Evolutionary conservation across 2,113 vertebrate species (phyloP).

Genomic region (Pluvialis apricaria): DNA sequence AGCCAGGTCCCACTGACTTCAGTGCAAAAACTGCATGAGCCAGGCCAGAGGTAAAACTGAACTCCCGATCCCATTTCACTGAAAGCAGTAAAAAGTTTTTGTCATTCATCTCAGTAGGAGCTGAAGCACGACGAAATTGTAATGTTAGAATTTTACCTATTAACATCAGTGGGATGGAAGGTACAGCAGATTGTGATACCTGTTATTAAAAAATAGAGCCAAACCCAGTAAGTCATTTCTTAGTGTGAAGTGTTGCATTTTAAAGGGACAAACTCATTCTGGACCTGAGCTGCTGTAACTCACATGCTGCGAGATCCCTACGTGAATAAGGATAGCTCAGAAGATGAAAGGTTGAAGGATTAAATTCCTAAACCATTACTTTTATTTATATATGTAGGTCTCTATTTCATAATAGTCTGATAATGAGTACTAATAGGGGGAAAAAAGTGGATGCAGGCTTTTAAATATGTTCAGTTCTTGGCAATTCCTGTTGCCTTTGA

Average conservation of each 20-base stretch:
- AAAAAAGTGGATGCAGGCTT: not conserved
- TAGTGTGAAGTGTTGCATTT: conserved; percentile 2
- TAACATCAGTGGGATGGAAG: not conserved
- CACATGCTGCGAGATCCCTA: not conserved
- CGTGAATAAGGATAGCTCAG: not conserved
- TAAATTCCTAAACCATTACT: not conserved
- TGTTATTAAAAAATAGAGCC: not conserved
- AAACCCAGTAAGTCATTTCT: not conserved
- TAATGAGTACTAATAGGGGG: not conserved
- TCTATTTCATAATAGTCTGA: not conserved
- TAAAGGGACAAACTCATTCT: not conserved
- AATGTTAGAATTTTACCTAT: not conserved
- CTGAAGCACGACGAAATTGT: not conserved
- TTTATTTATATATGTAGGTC: not conserved
- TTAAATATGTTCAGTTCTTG: not conserved
- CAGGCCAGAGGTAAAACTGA: not conserved
- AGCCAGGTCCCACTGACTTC: not conserved
- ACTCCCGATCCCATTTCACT: not conserved
- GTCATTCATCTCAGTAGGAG: not conserved
- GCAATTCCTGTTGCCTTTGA: not conserved
- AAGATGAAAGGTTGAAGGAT: conserved; percentile 26
- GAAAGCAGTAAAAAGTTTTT: not conserved
- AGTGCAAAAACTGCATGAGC: not conserved
- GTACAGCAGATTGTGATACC: not conserved
- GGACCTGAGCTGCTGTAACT: not conserved